These are phyloP conservation scores for Remorina albescens DNA, from an alignment of 2,797 vertebrate genomes.

Conservation along the genomic window DNA sequence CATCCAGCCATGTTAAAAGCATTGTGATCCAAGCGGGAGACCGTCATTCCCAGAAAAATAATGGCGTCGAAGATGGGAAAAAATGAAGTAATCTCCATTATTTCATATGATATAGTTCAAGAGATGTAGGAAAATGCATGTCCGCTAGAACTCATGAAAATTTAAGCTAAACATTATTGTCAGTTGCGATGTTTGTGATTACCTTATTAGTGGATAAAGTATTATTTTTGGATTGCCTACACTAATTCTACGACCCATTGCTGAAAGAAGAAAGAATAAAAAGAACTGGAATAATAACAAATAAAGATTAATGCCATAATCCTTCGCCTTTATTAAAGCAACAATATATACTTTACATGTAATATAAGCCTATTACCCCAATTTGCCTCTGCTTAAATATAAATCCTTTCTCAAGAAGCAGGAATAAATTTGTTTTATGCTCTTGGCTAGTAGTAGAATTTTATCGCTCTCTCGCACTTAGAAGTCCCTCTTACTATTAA, in stretches of 20 bases:
- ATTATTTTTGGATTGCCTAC: conserved; percentile 18
- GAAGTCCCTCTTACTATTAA: neutral
- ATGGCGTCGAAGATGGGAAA: conserved; percentile 38
- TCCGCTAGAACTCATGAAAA: conserved; percentile 5
- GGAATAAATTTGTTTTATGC: conserved; percentile 70
- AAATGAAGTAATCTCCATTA: conserved; percentile 55
- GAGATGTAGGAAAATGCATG: conserved; percentile 16
- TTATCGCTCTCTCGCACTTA: conserved; percentile 42
- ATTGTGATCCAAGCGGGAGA: conserved; percentile 82
- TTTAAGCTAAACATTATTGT: conserved; percentile 16
- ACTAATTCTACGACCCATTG: conserved; percentile 12
- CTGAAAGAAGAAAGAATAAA: conserved; percentile 19
- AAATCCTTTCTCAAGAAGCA: conserved; percentile 57
- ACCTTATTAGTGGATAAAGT: conserved; percentile 16
- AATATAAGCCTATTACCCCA: conserved; percentile 23
- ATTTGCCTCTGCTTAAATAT: conserved; percentile 33
- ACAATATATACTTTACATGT: conserved; percentile 27
- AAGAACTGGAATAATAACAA: conserved; percentile 39
- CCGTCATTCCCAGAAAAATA: conserved; percentile 72
- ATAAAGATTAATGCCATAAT: conserved; percentile 22
- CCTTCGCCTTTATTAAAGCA: conserved; percentile 31
- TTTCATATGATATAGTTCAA: conserved; percentile 42
- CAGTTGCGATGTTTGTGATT: conserved; percentile 30
- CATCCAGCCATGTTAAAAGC: conserved; percentile 87
- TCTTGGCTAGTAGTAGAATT: conserved; percentile 43